Evolutionary conservation across 1,140 invertebrate species (phyloP).

Genomic region (Bathynomus jamesi): DNA sequence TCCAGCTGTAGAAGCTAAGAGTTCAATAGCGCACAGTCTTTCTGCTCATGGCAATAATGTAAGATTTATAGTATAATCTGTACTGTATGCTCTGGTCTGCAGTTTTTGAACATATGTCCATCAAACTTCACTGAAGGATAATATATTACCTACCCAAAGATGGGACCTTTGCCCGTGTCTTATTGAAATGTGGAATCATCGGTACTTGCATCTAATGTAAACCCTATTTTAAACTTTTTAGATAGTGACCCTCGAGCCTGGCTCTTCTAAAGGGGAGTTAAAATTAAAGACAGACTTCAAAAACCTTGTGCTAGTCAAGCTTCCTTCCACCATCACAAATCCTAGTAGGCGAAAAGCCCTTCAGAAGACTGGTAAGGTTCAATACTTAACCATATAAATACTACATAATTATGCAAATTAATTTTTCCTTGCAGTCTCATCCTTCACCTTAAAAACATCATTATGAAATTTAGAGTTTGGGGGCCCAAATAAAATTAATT

Average conservation of each 20-base stretch:
- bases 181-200: neutral
- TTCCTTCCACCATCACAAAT: slow-evolving; percentile 31
- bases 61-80: neutral
- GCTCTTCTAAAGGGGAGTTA: slow-evolving; percentile 22
- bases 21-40: slow-evolving; percentile 22
- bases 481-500: neutral
- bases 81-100: neutral
- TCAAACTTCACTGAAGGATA: neutral
- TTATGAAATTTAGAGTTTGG: neutral
- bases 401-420: neutral
- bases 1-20: slow-evolving; percentile 25
- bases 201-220: neutral
- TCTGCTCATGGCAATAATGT: slow-evolving; percentile 31
- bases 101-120: neutral
- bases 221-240: slow-evolving; percentile 1
- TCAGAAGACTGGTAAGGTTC: slow-evolving; percentile 25
- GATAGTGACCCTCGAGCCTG: slow-evolving; percentile 26
- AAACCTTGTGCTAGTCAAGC: slow-evolving; percentile 32
- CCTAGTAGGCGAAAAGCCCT: slow-evolving; percentile 27
- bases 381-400: neutral
- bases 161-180: neutral
- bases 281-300: slow-evolving; percentile 22
- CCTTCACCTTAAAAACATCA: neutral
- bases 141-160: neutral
- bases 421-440: neutral